These are phyloP conservation scores for Synanthedon vespiformis DNA, from an alignment of 2,888 invertebrate genomes.

Conservation along the genomic window DNA sequence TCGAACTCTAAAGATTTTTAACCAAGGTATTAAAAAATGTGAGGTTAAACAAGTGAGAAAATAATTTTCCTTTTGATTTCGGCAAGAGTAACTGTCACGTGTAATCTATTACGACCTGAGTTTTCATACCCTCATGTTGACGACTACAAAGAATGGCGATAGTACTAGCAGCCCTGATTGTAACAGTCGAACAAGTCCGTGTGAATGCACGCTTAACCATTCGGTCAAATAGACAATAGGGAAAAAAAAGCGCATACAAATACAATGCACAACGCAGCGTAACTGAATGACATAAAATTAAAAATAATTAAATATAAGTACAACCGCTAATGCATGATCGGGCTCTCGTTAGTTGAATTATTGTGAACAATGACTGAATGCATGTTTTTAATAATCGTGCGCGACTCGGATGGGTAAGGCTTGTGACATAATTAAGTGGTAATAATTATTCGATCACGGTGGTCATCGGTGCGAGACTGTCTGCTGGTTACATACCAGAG, in stretches of 20 bases:
- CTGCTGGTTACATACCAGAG: background rate
- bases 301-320: conserved; percentile 20
- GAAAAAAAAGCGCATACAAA: conserved; percentile 1
- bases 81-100: no score
- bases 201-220: no score
- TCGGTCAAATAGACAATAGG: background rate
- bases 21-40: no score
- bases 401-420: conserved; percentile 12
- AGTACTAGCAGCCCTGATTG: no score
- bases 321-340: conserved; percentile 9
- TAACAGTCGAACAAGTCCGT: no score
- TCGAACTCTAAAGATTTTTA: no score
- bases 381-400: conserved; percentile 11
- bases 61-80: no score
- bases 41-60: no score
- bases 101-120: no score
- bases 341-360: conserved; percentile 7
- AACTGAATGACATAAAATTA: conserved; percentile 20
- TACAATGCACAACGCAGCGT: conserved; percentile 2
- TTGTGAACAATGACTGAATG: conserved; percentile 4
- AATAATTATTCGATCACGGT: conserved; percentile 15
- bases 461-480: conserved; percentile 12
- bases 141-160: no score
- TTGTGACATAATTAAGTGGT: conserved; percentile 21
- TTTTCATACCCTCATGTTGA: no score